Percentiles rank a stretch among this genome's conserved stretches.
Evolutionary conservation across 2,113 vertebrate genomes (phyloP).

Genomic region (Syngnathoides biaculeatus): DNA sequence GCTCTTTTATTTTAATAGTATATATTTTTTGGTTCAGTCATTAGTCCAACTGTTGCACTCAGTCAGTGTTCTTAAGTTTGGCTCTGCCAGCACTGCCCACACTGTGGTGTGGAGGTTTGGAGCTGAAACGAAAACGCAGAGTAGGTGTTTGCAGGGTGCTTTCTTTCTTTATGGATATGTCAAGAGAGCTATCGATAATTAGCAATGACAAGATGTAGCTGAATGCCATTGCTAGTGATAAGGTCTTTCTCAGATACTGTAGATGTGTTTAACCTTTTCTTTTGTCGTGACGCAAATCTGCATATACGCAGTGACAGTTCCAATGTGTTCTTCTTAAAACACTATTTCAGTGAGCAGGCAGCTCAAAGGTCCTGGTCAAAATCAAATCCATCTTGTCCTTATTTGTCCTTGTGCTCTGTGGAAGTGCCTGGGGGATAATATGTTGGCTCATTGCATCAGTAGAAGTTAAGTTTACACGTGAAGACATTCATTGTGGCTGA

Average conservation of each 20-base stretch:
- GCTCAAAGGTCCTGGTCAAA: conserved; percentile 70
- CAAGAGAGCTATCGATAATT: conserved; percentile 65
- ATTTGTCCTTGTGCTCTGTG: conserved; percentile 52
- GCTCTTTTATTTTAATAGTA: conserved; percentile 31
- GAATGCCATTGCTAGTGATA: conserved; percentile 51
- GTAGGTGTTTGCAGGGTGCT: conserved; percentile 72
- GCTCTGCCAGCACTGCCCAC: conserved; percentile 70
- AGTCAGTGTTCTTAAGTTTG: conserved; percentile 66
- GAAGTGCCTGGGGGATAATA: conserved; percentile 42
- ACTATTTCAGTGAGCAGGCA: conserved; percentile 43
- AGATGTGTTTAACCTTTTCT: conserved; percentile 73
- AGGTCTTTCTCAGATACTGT: conserved; percentile 46
- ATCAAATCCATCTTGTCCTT: conserved; percentile 44
- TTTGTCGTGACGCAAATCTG: conserved; percentile 45
- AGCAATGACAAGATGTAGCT: conserved; percentile 56
- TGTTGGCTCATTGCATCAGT: conserved; percentile 52
- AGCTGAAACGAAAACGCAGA: conserved; percentile 70
- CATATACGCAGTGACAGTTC: conserved; percentile 61
- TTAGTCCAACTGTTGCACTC: conserved; percentile 69
- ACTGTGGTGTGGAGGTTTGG: conserved; percentile 71
- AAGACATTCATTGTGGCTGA: conserved; percentile 48
- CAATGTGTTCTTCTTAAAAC: conserved; percentile 61
- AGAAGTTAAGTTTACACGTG: conserved; percentile 42
- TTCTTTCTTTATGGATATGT: conserved; percentile 70
- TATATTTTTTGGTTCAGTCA: conserved; percentile 38